Evolutionary conservation across 2,888 invertebrate genomes (phyloP).

Genomic region (Kuschelorhynchus macadamiae): DNA sequence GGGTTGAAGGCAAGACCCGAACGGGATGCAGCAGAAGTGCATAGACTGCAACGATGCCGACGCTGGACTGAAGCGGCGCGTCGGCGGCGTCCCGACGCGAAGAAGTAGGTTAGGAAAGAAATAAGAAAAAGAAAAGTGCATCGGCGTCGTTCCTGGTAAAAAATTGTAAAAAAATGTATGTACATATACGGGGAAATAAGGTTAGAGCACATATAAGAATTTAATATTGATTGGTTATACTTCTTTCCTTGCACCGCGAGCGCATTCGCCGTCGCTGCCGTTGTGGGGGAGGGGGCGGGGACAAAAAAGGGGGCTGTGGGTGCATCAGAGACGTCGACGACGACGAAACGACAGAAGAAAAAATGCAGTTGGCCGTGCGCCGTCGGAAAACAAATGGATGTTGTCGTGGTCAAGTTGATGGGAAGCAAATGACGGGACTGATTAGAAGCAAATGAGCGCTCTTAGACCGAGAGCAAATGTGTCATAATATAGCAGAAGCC

Average conservation of each 20-base stretch:
- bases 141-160: constrained; percentile 59
- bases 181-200: constrained; percentile 70
- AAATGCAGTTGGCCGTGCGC: constrained; percentile 55
- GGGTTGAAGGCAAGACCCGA: constrained; percentile 39
- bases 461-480: constrained; percentile 24
- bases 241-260: constrained; percentile 62
- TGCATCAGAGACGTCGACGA: constrained; percentile 45
- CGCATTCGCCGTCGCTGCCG: constrained; percentile 49
- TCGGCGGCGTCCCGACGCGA: constrained; percentile 66
- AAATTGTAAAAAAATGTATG: constrained; percentile 68
- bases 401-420: constrained; percentile 53
- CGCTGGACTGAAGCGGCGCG: constrained; percentile 58
- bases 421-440: constrained; percentile 20
- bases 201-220: constrained; percentile 67
- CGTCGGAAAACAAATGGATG: constrained; percentile 48
- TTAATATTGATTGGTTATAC: constrained; percentile 69
- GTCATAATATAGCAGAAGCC: background rate
- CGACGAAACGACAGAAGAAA: constrained; percentile 40
- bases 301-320: constrained; percentile 47
- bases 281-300: constrained; percentile 46
- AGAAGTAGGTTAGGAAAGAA: constrained; percentile 69
- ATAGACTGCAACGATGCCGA: constrained; percentile 63
- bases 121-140: constrained; percentile 66
- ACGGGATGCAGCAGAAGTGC: constrained; percentile 59
- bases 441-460: constrained; percentile 20